Conservation (phyloP, 2,888 invertebrate genomes). For the Perithous albicinctus region DNA sequence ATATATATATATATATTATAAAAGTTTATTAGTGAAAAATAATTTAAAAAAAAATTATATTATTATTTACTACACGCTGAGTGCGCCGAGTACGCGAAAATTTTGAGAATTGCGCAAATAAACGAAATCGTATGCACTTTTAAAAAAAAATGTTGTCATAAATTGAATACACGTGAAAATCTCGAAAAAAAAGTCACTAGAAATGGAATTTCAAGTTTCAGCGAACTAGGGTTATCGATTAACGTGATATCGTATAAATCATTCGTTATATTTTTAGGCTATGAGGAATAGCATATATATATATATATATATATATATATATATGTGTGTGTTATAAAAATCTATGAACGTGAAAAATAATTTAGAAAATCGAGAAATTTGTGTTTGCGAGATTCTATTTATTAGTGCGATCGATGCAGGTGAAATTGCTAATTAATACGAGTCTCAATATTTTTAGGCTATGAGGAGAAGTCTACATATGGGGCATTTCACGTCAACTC, state of each 20-base stretch:
- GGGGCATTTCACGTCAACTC: too few species aligned
- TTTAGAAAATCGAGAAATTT: too few species aligned
- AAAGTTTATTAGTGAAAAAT: too few species aligned
- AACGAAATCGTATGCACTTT: background rate
- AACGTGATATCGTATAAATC: background rate
- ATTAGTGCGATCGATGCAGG: background rate
- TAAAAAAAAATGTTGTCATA: background rate
- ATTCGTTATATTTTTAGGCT: constrained; percentile 37
- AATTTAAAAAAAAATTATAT: background rate
- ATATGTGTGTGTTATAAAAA: background rate
- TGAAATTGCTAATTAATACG: too few species aligned
- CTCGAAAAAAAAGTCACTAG: background rate
- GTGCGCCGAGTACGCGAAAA: constrained; percentile 2
- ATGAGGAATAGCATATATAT: constrained; percentile 9
- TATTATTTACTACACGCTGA: constrained; percentile 1
- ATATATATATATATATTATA: too few species aligned
- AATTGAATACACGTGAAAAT: too few species aligned
- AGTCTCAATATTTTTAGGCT: background rate
- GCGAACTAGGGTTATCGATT: background rate
- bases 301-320: too few species aligned
- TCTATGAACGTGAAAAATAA: background rate
- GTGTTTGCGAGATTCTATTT: too few species aligned
- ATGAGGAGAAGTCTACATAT: too few species aligned
- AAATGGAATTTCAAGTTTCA: background rate
- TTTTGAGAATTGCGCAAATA: constrained; percentile 25